These are phyloP conservation scores for Ceratina japonica DNA, from an alignment of 1,140 invertebrate species.

Conservation along the genomic window DNA sequence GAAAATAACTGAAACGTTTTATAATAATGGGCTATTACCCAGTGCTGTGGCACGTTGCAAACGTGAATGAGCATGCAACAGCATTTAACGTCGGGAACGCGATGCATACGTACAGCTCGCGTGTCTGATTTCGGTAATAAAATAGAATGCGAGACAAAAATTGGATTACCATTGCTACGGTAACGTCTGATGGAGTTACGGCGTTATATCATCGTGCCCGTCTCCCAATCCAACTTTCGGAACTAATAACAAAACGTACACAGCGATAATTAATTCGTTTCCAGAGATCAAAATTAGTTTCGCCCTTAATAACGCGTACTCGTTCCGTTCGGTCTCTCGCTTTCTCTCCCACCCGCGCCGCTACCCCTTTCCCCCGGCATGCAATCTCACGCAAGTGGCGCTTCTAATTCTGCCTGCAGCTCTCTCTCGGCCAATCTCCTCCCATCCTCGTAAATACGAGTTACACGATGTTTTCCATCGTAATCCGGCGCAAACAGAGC, in stretches of 20 bases:
- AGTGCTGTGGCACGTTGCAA: too few species aligned
- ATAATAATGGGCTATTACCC: too few species aligned
- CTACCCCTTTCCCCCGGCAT: background rate
- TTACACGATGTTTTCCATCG: constrained; percentile 22
- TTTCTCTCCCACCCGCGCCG: too few species aligned
- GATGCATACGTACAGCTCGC: background rate
- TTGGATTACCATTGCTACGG: background rate
- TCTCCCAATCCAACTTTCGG: background rate
- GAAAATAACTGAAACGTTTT: too few species aligned
- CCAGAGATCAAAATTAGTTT: constrained; percentile 12
- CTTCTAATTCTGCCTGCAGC: constrained; percentile 3
- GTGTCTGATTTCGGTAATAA: background rate
- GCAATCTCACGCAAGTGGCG: constrained; percentile 2
- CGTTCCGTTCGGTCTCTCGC: background rate
- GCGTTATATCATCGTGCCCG: background rate
- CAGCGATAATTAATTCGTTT: constrained; percentile 24
- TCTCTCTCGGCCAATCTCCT: constrained; percentile 7
- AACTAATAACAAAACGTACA: constrained; percentile 21
- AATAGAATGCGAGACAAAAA: background rate
- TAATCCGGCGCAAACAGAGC: constrained; percentile 4
- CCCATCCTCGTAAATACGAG: constrained; percentile 8
- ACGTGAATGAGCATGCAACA: too few species aligned
- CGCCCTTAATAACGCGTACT: constrained; percentile 1
- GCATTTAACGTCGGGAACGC: background rate
- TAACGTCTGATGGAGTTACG: background rate